Evolutionary conservation across 2,797 vertebrate genomes (phyloP).

Genomic region (Melanotaenia nigrans): DNA sequence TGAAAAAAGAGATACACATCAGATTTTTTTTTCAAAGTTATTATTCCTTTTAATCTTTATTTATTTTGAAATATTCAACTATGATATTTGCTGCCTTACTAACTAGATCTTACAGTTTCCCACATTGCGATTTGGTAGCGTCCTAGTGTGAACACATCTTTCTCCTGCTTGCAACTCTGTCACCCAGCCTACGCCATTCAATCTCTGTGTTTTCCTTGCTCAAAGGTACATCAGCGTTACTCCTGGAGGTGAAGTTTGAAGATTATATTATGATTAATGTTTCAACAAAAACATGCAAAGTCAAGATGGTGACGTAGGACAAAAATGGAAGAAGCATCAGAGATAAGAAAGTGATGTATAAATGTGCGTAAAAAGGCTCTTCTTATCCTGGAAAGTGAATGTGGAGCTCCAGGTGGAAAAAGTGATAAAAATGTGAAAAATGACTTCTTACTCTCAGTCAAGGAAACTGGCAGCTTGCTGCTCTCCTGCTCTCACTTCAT

Average conservation of each 20-base stretch:
- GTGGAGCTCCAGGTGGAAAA: slow-evolving; percentile 69
- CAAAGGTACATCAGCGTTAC: neutral
- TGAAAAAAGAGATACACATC: slow-evolving; percentile 42
- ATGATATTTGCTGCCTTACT: slow-evolving; percentile 19
- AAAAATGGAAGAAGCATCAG: neutral
- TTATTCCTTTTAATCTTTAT: slow-evolving; percentile 47
- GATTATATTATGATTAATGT: neutral
- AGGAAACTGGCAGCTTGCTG: slow-evolving; percentile 50
- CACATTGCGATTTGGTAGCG: slow-evolving; percentile 35
- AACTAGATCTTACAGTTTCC: slow-evolving; percentile 35
- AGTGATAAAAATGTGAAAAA: slow-evolving; percentile 72
- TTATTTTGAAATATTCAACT: slow-evolving; percentile 28
- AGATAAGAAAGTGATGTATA: slow-evolving; percentile 16
- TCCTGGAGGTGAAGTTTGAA: neutral
- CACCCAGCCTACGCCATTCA: slow-evolving; percentile 20
- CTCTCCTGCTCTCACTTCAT: slow-evolving; percentile 50
- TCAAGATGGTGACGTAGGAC: neutral
- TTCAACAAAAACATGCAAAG: neutral
- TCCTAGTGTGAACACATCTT: slow-evolving; percentile 36
- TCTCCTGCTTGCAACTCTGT: slow-evolving; percentile 24
- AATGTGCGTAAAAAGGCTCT: slow-evolving; percentile 25
- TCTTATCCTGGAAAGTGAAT: slow-evolving; percentile 71
- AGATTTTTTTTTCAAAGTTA: slow-evolving; percentile 30
- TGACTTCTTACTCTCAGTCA: slow-evolving; percentile 68
- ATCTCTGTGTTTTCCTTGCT: slow-evolving; percentile 20